phyloP scores from a whole-genome alignment of 2,797 vertebrate species.

The Premnoplex brunnescens region DNA sequence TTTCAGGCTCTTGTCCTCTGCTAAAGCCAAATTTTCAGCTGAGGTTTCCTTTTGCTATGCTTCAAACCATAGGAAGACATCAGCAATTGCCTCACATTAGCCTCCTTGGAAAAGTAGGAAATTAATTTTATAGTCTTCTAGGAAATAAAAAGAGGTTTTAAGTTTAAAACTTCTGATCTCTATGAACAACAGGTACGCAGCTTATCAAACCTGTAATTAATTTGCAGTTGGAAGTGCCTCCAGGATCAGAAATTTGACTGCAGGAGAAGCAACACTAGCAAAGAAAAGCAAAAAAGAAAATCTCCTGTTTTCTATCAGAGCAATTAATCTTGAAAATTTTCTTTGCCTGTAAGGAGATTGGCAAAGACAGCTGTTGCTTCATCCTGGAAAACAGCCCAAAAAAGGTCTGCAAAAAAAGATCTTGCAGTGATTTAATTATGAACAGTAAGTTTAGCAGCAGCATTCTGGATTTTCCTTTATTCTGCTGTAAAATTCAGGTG shows the following conservation, averaged over 20 bases:
- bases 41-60: background rate
- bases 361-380: slow-evolving; percentile 56
- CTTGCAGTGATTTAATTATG: background rate
- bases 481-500: slow-evolving; percentile 17
- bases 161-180: background rate
- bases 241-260: background rate
- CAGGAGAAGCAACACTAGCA: background rate
- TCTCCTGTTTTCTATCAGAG: slow-evolving; percentile 40
- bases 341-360: slow-evolving; percentile 46
- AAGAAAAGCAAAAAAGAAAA: background rate
- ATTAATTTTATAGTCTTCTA: background rate
- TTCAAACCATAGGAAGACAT: background rate
- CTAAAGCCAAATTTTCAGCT: background rate
- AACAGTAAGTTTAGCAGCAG: background rate
- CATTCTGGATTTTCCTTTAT: background rate
- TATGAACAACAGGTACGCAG: background rate
- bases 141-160: background rate
- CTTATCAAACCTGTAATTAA: slow-evolving; percentile 35
- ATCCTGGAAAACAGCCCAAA: slow-evolving; percentile 39
- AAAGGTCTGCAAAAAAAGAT: background rate
- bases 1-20: background rate
- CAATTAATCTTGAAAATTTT: slow-evolving; percentile 56
- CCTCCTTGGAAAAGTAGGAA: background rate
- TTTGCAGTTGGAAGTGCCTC: background rate
- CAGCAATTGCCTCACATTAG: background rate